Conservation (phyloP, 2,888 invertebrate genomes). For the Thecocarcelia acutangulata region DNA sequence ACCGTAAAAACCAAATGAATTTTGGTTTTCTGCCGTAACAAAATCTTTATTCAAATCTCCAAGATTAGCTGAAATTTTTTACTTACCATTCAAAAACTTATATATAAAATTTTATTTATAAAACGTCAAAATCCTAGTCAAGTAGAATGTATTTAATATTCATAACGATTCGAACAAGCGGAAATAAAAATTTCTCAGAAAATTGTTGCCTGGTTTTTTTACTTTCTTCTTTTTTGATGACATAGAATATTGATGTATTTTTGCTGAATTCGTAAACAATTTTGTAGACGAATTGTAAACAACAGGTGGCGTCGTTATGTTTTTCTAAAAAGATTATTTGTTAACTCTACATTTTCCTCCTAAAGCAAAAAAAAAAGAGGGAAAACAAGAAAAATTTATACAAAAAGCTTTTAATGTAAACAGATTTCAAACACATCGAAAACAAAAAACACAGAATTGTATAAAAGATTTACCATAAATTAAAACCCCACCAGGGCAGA, state of each 20-base stretch:
- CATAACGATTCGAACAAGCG: neutral
- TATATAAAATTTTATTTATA: neutral
- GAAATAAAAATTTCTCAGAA: slow-evolving; percentile 11
- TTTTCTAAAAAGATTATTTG: neutral
- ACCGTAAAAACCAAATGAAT: too few relatives aligned
- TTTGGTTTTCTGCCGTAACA: too few relatives aligned
- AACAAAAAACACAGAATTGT: neutral
- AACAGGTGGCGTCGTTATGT: slow-evolving; percentile 30
- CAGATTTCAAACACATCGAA: neutral
- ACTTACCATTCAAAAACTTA: too few relatives aligned
- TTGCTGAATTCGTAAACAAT: neutral
- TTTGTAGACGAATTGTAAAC: neutral
- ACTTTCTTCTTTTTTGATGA: too few relatives aligned
- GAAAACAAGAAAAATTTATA: neutral
- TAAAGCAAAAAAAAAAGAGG: neutral
- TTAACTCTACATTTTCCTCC: neutral
- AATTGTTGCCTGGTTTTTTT: neutral
- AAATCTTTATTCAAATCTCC: too few relatives aligned
- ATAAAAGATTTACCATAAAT: slow-evolving; percentile 2
- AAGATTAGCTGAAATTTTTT: too few relatives aligned
- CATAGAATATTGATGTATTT: neutral
- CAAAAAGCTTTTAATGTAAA: slow-evolving; percentile 3
- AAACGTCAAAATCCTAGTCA: neutral
- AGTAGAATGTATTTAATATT: neutral
- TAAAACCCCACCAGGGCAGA: neutral